phyloP scores from a whole-genome alignment of 2,113 vertebrate genomes.

The Phocoena sinus region DNA sequence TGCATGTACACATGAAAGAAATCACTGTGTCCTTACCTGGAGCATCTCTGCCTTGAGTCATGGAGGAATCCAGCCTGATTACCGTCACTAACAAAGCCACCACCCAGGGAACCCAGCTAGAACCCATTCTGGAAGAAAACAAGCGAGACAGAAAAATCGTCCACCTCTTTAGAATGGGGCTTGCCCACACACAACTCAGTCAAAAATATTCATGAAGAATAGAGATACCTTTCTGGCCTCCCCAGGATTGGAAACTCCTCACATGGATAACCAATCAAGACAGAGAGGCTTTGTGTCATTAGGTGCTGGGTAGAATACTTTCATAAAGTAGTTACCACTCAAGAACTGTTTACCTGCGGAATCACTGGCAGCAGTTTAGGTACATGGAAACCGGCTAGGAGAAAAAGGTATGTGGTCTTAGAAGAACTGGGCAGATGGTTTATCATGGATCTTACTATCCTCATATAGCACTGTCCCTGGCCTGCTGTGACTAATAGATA shows the following conservation, averaged over 20 bases:
- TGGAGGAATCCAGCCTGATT: not conserved
- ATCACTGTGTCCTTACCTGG: constrained; percentile 53
- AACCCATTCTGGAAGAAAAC: not conserved
- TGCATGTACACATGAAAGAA: not conserved
- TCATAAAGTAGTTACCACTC: not conserved
- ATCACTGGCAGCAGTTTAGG: not conserved
- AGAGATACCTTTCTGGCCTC: not conserved
- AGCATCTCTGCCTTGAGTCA: not conserved
- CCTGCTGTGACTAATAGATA: not conserved
- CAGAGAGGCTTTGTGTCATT: constrained; percentile 11
- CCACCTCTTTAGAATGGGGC: not conserved
- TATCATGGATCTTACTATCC: not conserved
- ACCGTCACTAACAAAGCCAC: not conserved
- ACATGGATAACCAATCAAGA: constrained; percentile 40
- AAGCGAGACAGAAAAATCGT: not conserved
- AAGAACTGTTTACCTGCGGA: not conserved
- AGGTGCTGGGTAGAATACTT: constrained; percentile 35
- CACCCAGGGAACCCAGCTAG: not conserved
- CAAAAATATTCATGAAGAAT: not conserved
- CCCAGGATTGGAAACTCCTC: not conserved
- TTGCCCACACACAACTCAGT: not conserved
- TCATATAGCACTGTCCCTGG: not conserved
- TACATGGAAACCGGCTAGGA: not conserved
- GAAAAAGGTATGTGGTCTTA: not conserved
- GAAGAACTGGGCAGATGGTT: not conserved